Percentiles rank a stretch among this genome's conserved stretches.
These are phyloP conservation scores for Nycticebus coucang DNA, from an alignment of 2,113 vertebrate genomes.

Conservation along the genomic window DNA sequence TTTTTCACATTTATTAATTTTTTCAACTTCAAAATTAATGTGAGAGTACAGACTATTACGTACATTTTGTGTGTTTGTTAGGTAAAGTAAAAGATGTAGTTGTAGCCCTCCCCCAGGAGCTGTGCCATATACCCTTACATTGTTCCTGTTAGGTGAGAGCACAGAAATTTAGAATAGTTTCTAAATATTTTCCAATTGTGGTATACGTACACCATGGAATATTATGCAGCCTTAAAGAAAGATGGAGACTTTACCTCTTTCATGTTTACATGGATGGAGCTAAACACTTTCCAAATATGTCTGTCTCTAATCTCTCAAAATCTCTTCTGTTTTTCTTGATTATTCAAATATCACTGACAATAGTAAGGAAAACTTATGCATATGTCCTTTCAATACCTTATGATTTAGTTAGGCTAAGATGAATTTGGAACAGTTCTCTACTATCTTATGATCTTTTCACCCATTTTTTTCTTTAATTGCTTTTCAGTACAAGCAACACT, in stretches of 20 bases:
- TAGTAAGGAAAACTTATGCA: background rate
- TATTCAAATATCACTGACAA: background rate
- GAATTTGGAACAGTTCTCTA: background rate
- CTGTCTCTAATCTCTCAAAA: background rate
- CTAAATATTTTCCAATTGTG: no score
- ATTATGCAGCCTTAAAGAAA: no score
- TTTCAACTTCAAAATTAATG: no score
- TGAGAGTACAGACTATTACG: no score
- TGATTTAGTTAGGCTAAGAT: background rate
- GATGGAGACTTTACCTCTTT: no score
- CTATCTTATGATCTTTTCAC: background rate
- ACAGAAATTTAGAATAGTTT: background rate
- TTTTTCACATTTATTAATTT: no score
- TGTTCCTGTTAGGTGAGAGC: background rate
- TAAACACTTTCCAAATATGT: background rate
- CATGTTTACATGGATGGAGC: no score
- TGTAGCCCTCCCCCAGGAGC: no score
- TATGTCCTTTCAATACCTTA: background rate
- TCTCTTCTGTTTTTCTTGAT: background rate
- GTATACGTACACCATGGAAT: no score
- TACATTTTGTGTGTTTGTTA: no score
- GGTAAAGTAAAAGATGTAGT: no score
- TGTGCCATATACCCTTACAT: background rate
- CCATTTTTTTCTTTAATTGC: background rate
- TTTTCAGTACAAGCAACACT: background rate